These are phyloP conservation scores for Chascanopsetta lugubris DNA, from an alignment of 2,113 vertebrate species.

Conservation along the genomic window DNA sequence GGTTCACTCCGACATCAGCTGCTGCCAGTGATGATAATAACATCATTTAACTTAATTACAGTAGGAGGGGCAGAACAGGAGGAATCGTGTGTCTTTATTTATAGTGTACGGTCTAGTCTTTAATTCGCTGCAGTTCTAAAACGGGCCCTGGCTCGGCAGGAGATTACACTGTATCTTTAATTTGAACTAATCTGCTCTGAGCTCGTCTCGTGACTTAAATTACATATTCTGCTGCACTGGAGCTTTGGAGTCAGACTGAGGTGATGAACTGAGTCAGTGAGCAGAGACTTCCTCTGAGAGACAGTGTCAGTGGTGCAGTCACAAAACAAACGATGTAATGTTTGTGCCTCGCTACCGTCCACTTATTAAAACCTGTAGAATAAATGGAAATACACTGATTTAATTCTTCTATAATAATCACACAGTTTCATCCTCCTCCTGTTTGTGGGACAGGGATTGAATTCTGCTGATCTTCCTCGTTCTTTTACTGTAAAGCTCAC, in stretches of 20 bases:
- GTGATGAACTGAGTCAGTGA: slow-evolving; percentile 54
- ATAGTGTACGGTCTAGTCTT: background rate
- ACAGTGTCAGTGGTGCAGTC: slow-evolving; percentile 22
- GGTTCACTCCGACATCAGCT: no score
- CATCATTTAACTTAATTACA: no score
- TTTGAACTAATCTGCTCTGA: slow-evolving; percentile 8
- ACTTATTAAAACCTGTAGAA: background rate
- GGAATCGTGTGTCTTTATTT: background rate
- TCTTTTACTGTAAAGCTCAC: background rate
- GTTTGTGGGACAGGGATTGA: background rate
- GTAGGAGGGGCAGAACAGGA: no score
- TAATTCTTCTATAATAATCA: background rate
- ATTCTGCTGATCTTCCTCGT: background rate
- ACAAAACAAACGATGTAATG: background rate
- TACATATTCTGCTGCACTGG: slow-evolving; percentile 35
- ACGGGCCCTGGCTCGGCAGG: background rate
- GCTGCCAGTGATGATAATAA: no score
- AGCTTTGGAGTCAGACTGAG: slow-evolving; percentile 23
- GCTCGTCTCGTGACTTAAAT: slow-evolving; percentile 23
- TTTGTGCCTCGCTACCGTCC: background rate
- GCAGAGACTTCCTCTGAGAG: slow-evolving; percentile 28
- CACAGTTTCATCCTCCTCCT: background rate
- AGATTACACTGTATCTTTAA: slow-evolving; percentile 14
- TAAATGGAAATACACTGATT: background rate
- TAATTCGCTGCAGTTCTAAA: background rate